phyloP scores from a whole-genome alignment of 2,113 vertebrate species.

The Semnornis frantzii region DNA sequence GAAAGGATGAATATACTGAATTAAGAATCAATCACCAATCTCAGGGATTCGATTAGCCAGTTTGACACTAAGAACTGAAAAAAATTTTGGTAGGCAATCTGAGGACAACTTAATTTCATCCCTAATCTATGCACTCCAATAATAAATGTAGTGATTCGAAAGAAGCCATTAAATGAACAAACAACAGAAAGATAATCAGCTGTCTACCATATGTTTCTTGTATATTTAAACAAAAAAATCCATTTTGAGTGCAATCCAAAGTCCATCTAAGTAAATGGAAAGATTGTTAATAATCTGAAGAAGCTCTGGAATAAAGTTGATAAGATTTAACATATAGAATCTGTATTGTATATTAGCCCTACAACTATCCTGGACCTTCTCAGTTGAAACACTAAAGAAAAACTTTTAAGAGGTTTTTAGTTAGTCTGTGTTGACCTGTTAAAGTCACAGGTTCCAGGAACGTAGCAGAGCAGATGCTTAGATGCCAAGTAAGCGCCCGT shows the following conservation, averaged over 20 bases:
- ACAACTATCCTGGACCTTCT: neutral
- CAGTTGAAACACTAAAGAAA: neutral
- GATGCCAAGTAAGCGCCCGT: neutral
- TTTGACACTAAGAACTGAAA: neutral
- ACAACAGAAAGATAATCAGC: slow-evolving; percentile 21
- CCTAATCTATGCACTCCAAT: neutral
- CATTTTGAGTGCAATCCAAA: neutral
- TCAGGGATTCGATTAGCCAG: neutral
- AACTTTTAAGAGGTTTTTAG: neutral
- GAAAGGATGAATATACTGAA: slow-evolving; percentile 1
- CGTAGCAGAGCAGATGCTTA: neutral
- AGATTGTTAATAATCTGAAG: neutral
- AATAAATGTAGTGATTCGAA: slow-evolving; percentile 3
- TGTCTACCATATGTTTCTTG: slow-evolving; percentile 10
- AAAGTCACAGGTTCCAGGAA: neutral
- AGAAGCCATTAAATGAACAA: slow-evolving; percentile 44
- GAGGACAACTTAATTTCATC: neutral
- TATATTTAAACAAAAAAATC: slow-evolving; percentile 40
- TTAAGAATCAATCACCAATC: neutral
- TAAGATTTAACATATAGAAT: neutral
- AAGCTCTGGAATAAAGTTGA: neutral
- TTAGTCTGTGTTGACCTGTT: neutral
- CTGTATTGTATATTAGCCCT: neutral
- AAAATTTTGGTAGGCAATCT: neutral
- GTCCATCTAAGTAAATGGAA: slow-evolving; percentile 6